Conservation (phyloP, 2,888 invertebrate genomes). For the Archips xylosteana region DNA sequence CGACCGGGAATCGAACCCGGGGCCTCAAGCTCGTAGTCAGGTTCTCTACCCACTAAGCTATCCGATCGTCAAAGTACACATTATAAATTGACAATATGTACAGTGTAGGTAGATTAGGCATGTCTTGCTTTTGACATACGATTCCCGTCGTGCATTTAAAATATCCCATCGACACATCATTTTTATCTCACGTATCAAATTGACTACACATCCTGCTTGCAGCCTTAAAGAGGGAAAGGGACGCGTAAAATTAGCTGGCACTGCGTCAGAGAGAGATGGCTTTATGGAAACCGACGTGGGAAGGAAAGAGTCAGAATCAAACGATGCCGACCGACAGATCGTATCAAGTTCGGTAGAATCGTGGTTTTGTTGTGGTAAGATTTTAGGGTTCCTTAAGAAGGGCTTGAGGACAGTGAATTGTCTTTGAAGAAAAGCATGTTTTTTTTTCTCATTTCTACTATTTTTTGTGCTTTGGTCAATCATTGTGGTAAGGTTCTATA, state of each 20-base stretch:
- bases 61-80: too few species aligned
- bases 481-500: too few species aligned
- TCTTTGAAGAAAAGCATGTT: too few species aligned
- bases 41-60: too few species aligned
- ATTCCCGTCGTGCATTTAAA: constrained; percentile 26
- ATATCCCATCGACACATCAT: constrained; percentile 35
- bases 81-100: too few species aligned
- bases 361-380: constrained; percentile 36
- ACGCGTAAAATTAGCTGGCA: background rate
- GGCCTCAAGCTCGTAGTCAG: too few species aligned
- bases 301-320: constrained; percentile 26
- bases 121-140: background rate
- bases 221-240: constrained; percentile 14
- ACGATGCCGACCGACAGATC: constrained; percentile 35
- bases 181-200: constrained; percentile 41
- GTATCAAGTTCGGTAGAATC: constrained; percentile 37
- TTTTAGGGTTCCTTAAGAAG: constrained; percentile 25
- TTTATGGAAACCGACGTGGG: background rate
- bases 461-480: too few species aligned
- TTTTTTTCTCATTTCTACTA: too few species aligned
- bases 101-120: background rate
- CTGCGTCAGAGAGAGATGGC: constrained; percentile 22
- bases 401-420: background rate
- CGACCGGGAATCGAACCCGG: too few species aligned
- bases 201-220: constrained; percentile 32